These are phyloP conservation scores for Choristoneura fumiferana DNA, from an alignment of 1,140 invertebrate species.

Conservation along the genomic window DNA sequence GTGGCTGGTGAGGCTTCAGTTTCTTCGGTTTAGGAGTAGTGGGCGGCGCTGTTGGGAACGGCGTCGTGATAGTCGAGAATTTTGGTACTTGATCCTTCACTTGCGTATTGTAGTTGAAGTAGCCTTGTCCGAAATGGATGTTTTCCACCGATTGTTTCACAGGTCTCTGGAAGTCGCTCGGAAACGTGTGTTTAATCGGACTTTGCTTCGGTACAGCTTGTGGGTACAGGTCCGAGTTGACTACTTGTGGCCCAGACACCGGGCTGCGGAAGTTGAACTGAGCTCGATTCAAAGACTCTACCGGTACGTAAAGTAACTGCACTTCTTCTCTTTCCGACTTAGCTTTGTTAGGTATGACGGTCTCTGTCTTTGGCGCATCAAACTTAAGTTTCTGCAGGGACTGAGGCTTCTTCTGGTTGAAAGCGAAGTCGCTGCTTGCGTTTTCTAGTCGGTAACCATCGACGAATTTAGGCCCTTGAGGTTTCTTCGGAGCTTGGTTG, in stretches of 20 bases:
- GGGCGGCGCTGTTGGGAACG: slow-evolving; percentile 67
- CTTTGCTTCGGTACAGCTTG: slow-evolving; percentile 46
- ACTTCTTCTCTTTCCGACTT: slow-evolving; percentile 82
- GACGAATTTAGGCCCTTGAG: slow-evolving; percentile 55
- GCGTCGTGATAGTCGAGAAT: slow-evolving; percentile 62
- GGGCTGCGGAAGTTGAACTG: slow-evolving; percentile 71
- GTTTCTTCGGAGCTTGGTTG: slow-evolving; percentile 40
- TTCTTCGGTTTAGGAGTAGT: slow-evolving; percentile 78
- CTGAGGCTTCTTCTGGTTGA: slow-evolving; percentile 45
- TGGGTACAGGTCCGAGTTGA: slow-evolving; percentile 57
- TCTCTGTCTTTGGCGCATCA: slow-evolving; percentile 40
- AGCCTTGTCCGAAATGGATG: slow-evolving; percentile 43
- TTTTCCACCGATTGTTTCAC: slow-evolving; percentile 37
- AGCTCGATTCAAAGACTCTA: slow-evolving; percentile 85
- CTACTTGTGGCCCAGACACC: slow-evolving; percentile 40
- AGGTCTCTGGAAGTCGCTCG: slow-evolving; percentile 48
- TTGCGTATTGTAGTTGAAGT: slow-evolving; percentile 51
- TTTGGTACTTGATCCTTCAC: slow-evolving; percentile 50
- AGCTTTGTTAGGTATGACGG: slow-evolving; percentile 33
- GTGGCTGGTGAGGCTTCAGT: slow-evolving; percentile 87
- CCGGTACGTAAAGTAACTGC: slow-evolving; percentile 88
- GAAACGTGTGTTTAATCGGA: slow-evolving; percentile 52
- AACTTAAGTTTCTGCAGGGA: slow-evolving; percentile 63
- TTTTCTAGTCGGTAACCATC: slow-evolving; percentile 72
- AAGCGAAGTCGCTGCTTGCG: slow-evolving; percentile 33